Evolutionary conservation across 2,113 vertebrate species (phyloP).

Genomic region (Cololabis saira): DNA sequence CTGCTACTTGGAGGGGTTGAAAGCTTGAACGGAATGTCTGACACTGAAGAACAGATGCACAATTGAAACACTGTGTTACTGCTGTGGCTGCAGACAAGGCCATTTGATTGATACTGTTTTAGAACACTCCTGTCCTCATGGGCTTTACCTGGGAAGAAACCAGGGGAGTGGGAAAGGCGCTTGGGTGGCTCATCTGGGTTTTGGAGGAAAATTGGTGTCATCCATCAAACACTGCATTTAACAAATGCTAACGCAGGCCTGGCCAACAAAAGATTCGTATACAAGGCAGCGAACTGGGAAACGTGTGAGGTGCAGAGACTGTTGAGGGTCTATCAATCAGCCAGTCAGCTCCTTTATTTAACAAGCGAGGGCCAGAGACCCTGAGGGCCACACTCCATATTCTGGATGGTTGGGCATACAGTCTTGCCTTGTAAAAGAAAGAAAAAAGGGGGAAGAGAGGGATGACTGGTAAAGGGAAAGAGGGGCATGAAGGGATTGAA

Average conservation of each 20-base stretch:
- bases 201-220: conserved; percentile 83
- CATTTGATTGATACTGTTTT: conserved; percentile 82
- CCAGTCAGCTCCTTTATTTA: conserved; percentile 85
- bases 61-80: conserved; percentile 77
- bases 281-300: conserved; percentile 76
- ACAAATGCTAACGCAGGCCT: conserved; percentile 74
- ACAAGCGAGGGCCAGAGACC: conserved; percentile 79
- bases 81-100: conserved; percentile 54
- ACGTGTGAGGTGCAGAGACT: conserved; percentile 76
- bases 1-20: conserved; percentile 16
- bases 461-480: conserved; percentile 55
- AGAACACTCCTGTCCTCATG: conserved; percentile 75
- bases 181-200: conserved; percentile 81
- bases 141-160: conserved; percentile 78
- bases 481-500: conserved; percentile 62
- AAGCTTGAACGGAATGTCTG: conserved; percentile 57
- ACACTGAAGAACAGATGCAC: conserved; percentile 53
- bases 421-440: conserved; percentile 59
- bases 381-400: conserved; percentile 77
- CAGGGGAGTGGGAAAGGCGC: conserved; percentile 69
- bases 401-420: conserved; percentile 80
- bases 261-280: conserved; percentile 80
- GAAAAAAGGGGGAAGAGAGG: conserved; percentile 46
- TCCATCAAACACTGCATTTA: conserved; percentile 84
- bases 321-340: conserved; percentile 85